A percentile compares a stretch with the other conserved stretches of the same genome.
Evolutionary conservation across 2,113 vertebrate genomes (phyloP).

Genomic region (Lepisosteus osseus): DNA sequence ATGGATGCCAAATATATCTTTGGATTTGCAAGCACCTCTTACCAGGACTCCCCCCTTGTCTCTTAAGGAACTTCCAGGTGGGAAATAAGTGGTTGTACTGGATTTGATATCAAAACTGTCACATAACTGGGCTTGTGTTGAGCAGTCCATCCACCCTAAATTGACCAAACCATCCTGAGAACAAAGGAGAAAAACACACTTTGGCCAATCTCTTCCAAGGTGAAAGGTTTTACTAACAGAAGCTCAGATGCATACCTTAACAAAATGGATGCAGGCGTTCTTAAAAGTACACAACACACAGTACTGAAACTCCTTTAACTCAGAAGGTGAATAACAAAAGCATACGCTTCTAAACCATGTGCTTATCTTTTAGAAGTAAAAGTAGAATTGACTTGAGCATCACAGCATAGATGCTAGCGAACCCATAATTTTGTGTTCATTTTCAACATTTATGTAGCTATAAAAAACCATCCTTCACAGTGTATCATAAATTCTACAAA

Average conservation of each 20-base stretch:
- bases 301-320: no score
- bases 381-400: not conserved
- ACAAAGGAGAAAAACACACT: conserved; percentile 18
- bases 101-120: conserved; percentile 79
- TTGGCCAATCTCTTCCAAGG: not conserved
- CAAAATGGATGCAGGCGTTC: no score
- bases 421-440: no score
- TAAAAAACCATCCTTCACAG: no score
- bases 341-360: no score
- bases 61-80: conserved; percentile 83
- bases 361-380: no score
- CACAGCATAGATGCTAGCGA: not conserved
- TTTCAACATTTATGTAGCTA: no score
- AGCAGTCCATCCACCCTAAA: conserved; percentile 93
- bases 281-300: no score
- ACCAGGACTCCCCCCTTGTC: conserved; percentile 79
- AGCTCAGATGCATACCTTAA: not conserved
- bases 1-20: no score
- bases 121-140: conserved; percentile 79
- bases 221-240: not conserved
- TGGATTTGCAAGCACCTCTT: conserved; percentile 25
- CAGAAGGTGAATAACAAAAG: no score
- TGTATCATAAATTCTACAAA: no score
- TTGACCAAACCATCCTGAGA: conserved; percentile 86
- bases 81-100: conserved; percentile 85